A percentile compares a stretch with the other conserved stretches of the same genome.
Evolutionary conservation across 1,140 invertebrate species (phyloP).

Genomic region (Drosophila nannoptera): DNA sequence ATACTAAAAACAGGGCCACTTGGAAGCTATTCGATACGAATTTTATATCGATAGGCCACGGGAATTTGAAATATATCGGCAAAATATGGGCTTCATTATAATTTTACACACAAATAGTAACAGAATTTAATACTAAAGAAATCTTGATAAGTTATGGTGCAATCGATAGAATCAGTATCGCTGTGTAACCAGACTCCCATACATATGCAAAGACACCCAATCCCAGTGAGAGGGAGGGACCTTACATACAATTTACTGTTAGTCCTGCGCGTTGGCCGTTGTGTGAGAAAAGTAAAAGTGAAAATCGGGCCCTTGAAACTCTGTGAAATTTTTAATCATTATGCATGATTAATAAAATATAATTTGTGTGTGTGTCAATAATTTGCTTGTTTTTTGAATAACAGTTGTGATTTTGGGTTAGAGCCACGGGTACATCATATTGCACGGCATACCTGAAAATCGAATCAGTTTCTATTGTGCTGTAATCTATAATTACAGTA

Average conservation of each 20-base stretch:
- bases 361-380: constrained; percentile 20
- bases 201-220: constrained; percentile 1
- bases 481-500: constrained; percentile 67
- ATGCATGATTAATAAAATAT: constrained; percentile 55
- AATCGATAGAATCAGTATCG: constrained; percentile 25
- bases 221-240: constrained; percentile 14
- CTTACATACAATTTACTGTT: constrained; percentile 33
- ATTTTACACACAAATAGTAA: no score
- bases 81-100: no score
- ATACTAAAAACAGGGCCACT: no score
- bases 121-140: no score
- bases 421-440: neutral
- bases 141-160: neutral
- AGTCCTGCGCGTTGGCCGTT: constrained; percentile 64
- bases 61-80: no score
- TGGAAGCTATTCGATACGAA: no score
- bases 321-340: constrained; percentile 57
- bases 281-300: constrained; percentile 72
- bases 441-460: no score
- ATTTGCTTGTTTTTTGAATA: constrained; percentile 29
- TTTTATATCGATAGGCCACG: no score
- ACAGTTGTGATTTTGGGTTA: constrained; percentile 8
- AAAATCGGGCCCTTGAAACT: constrained; percentile 71
- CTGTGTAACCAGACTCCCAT: constrained; percentile 6
- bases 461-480: constrained; percentile 37